These are phyloP conservation scores for Drosophila sp. DNA, from an alignment of 1,140 invertebrate genomes.

Conservation along the genomic window DNA sequence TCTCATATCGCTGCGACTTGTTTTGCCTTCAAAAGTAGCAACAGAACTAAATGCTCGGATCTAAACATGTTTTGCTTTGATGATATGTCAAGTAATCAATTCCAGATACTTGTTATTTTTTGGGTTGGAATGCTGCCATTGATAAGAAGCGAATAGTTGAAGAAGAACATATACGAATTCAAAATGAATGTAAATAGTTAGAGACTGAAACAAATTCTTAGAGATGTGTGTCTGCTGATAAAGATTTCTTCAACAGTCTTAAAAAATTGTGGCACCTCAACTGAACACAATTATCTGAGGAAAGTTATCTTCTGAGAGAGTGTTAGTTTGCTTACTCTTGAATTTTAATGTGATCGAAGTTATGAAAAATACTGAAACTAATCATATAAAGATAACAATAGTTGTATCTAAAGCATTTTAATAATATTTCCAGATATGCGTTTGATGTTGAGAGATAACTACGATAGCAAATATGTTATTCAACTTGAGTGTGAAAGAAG, in stretches of 20 bases:
- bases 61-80: not conserved
- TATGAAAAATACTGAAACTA: no score
- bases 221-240: constrained; percentile 8
- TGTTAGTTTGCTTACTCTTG: not conserved
- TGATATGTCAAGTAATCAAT: constrained; percentile 9
- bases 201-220: not conserved
- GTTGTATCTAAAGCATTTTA: no score
- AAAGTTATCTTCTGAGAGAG: no score
- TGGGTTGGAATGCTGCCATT: not conserved
- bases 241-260: constrained; percentile 6
- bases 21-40: not conserved
- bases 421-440: no score
- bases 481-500: no score
- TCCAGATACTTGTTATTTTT: constrained; percentile 2
- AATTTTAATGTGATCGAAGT: no score
- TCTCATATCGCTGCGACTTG: constrained; percentile 35
- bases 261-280: not conserved
- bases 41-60: not conserved
- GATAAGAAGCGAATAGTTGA: constrained; percentile 17
- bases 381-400: no score
- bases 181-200: not conserved
- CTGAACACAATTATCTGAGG: not conserved
- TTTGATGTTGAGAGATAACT: no score
- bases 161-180: constrained; percentile 1
- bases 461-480: no score